Conservation (phyloP, 2,888 invertebrate species). For the Pristionchus mayeri region DNA sequence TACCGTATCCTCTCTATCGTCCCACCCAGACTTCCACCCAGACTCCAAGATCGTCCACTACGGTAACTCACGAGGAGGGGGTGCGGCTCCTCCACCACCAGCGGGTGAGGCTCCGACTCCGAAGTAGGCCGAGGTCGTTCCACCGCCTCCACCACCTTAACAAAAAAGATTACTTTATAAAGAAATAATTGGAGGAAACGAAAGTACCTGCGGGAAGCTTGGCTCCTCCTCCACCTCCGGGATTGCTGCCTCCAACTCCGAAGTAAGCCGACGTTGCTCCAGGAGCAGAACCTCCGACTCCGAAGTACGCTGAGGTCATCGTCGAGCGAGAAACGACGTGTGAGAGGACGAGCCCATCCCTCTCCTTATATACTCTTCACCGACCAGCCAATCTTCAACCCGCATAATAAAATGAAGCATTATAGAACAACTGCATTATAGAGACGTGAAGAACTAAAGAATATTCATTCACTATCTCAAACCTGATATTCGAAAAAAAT, state of each 20-base stretch:
- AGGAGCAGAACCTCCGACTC: constrained; percentile 57
- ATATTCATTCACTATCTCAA: neutral
- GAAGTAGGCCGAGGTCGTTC: constrained; percentile 59
- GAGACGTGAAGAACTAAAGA: constrained; percentile 8
- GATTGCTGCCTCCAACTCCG: constrained; percentile 56
- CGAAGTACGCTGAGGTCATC: constrained; percentile 62
- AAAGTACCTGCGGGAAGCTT: constrained; percentile 51
- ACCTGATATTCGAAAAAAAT: no score
- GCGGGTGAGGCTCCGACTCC: constrained; percentile 55
- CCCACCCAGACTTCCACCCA: constrained; percentile 20
- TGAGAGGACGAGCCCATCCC: neutral
- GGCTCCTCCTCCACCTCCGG: constrained; percentile 53
- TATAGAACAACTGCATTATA: constrained; percentile 35
- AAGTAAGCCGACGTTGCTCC: constrained; percentile 54
- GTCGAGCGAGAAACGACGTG: neutral
- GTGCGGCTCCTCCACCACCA: constrained; percentile 52
- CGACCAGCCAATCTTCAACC: constrained; percentile 29
- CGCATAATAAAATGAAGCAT: constrained; percentile 35
- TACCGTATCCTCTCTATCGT: neutral
- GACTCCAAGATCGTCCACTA: neutral
- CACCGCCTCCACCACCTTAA: constrained; percentile 56
- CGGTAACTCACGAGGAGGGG: constrained; percentile 37
- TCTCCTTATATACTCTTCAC: constrained; percentile 28
- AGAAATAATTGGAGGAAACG: neutral
- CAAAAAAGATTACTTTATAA: neutral